Conservation (phyloP, 1,140 invertebrate genomes). For the Drosophila sulfurigaster region DNA sequence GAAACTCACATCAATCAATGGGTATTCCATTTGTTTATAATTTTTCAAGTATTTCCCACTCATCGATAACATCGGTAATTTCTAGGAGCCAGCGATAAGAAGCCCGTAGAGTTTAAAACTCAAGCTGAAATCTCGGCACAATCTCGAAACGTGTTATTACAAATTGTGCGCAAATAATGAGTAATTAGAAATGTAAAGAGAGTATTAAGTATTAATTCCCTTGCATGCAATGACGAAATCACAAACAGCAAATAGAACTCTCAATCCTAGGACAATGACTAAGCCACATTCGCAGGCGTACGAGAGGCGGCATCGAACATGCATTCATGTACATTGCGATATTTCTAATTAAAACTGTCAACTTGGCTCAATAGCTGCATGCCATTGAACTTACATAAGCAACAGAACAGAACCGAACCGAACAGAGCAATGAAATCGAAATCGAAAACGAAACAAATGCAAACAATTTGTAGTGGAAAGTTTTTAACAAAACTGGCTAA, state of each 20-base stretch:
- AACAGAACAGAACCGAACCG: slow-evolving; percentile 32
- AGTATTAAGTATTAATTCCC: slow-evolving; percentile 2
- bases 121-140: slow-evolving; percentile 26
- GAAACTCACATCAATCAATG: slow-evolving; percentile 27
- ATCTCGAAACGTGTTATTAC: slow-evolving; percentile 36
- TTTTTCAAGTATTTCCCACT: slow-evolving; percentile 53
- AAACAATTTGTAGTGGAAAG: slow-evolving; percentile 72
- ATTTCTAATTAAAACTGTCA: slow-evolving; percentile 59
- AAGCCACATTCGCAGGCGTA: slow-evolving; percentile 54
- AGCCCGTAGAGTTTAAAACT: background rate
- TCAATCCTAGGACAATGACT: slow-evolving; percentile 36
- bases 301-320: slow-evolving; percentile 8
- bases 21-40: slow-evolving; percentile 17
- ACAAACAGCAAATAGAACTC: background rate
- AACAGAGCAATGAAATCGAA: slow-evolving; percentile 17
- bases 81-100: slow-evolving; percentile 24
- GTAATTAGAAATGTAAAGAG: slow-evolving; percentile 38
- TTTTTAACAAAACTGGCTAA: slow-evolving; percentile 63
- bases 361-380: slow-evolving; percentile 41
- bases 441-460: slow-evolving; percentile 40
- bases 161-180: slow-evolving; percentile 26
- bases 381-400: slow-evolving; percentile 81
- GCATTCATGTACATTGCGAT: slow-evolving; percentile 42
- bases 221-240: slow-evolving; percentile 48
- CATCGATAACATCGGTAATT: slow-evolving; percentile 41